A percentile compares a stretch with the other conserved stretches of the same genome.
phyloP scores from a whole-genome alignment of 2,888 invertebrate species.

The Drosophila crucigera region DNA sequence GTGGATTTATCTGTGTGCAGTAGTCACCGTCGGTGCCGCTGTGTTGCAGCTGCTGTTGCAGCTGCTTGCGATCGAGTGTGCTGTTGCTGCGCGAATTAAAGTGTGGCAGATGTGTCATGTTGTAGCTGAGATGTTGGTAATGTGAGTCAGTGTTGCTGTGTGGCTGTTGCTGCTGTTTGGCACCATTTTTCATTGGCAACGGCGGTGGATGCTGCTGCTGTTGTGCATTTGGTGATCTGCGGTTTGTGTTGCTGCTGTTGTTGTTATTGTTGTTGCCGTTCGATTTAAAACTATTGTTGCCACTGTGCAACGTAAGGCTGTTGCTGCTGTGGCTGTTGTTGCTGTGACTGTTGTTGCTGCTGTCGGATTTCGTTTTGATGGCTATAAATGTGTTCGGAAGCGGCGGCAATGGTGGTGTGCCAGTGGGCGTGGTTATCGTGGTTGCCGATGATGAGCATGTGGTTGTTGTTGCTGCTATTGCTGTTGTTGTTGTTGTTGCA shows the following conservation, averaged over 20 bases:
- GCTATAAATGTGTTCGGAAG: slow-evolving; percentile 81
- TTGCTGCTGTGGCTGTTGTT: slow-evolving; percentile 67
- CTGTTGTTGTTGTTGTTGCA: slow-evolving; percentile 65
- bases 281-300: slow-evolving; percentile 73
- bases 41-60: slow-evolving; percentile 27
- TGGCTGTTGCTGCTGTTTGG: slow-evolving; percentile 56
- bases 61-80: slow-evolving; percentile 74
- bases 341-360: slow-evolving; percentile 58
- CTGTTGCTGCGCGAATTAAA: slow-evolving; percentile 74
- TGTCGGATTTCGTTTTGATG: slow-evolving; percentile 73
- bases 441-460: slow-evolving; percentile 69
- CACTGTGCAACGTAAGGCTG: slow-evolving; percentile 65
- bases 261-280: slow-evolving; percentile 60
- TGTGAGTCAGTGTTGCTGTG: slow-evolving; percentile 63
- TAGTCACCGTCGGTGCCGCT: slow-evolving; percentile 63
- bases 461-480: slow-evolving; percentile 60
- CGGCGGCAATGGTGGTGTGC: slow-evolving; percentile 82
- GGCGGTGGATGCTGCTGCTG: slow-evolving; percentile 72
- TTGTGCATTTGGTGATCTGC: slow-evolving; percentile 60
- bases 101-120: slow-evolving; percentile 68
- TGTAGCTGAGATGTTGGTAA: slow-evolving; percentile 70
- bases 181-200: slow-evolving; percentile 78
- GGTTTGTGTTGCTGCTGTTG: slow-evolving; percentile 56
- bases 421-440: slow-evolving; percentile 74
- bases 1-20: slow-evolving; percentile 82